These are phyloP conservation scores for Caerostris darwini DNA, from an alignment of 1,140 invertebrate genomes.

Conservation along the genomic window DNA sequence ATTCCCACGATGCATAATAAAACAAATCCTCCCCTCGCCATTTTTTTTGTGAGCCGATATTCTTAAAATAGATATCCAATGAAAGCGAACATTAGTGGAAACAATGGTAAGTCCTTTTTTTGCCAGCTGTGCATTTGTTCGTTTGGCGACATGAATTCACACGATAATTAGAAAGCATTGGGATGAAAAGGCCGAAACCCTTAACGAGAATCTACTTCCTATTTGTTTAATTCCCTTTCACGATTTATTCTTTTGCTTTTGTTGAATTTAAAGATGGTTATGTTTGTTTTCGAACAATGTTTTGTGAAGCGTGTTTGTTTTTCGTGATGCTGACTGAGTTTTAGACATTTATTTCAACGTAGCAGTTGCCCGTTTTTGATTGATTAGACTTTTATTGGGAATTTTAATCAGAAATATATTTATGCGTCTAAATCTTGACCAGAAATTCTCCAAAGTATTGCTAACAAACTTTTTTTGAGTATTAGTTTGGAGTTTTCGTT, in stretches of 20 bases:
- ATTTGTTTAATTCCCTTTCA: slow-evolving; percentile 54
- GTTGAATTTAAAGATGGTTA: slow-evolving; percentile 23
- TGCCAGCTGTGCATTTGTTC: neutral
- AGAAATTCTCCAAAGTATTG: no score
- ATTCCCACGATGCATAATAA: slow-evolving; percentile 55
- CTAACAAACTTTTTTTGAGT: no score
- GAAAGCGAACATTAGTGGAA: slow-evolving; percentile 56
- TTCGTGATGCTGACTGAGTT: neutral
- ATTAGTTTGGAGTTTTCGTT: no score
- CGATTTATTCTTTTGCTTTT: slow-evolving; percentile 42
- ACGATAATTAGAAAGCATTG: slow-evolving; percentile 66
- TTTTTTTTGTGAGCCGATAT: slow-evolving; percentile 3
- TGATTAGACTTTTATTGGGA: no score
- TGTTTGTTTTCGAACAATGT: neutral
- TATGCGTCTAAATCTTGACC: no score
- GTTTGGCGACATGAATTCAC: slow-evolving; percentile 47
- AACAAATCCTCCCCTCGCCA: neutral
- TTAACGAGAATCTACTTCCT: slow-evolving; percentile 50
- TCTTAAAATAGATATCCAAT: slow-evolving; percentile 63
- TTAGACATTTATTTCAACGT: neutral
- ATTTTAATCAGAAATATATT: no score
- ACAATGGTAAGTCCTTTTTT: slow-evolving; percentile 28
- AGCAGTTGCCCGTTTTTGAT: no score
- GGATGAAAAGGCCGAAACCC: slow-evolving; percentile 71
- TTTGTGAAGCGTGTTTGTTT: neutral